Percentiles rank a stretch among this genome's conserved stretches.
These are phyloP conservation scores for Yponomeuta evonymella DNA, from an alignment of 2,888 invertebrate species.

Conservation along the genomic window DNA sequence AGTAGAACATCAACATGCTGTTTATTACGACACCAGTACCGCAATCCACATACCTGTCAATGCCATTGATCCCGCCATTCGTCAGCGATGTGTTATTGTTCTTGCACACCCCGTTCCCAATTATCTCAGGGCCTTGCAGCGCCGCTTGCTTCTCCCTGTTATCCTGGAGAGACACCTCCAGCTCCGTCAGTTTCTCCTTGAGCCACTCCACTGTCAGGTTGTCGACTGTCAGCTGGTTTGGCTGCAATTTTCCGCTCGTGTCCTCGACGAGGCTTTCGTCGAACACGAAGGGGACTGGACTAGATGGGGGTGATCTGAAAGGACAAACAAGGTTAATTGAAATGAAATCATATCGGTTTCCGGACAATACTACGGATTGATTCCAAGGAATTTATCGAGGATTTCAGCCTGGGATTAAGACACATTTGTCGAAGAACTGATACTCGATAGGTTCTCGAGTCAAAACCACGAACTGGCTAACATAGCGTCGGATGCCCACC, in stretches of 20 bases:
- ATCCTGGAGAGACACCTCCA: conserved; percentile 87
- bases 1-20: no score
- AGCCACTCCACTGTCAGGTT: conserved; percentile 95
- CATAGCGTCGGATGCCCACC: no score
- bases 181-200: conserved; percentile 84
- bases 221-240: conserved; percentile 93
- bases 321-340: not conserved
- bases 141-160: conserved; percentile 83
- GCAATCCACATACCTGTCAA: conserved; percentile 50
- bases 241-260: conserved; percentile 88
- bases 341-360: not conserved
- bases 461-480: no score
- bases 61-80: conserved; percentile 73
- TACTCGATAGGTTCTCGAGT: no score
- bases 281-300: conserved; percentile 87
- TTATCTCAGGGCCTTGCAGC: conserved; percentile 72
- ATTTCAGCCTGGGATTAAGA: not conserved
- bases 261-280: conserved; percentile 92
- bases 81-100: conserved; percentile 63
- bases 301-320: conserved; percentile 85
- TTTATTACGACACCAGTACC: no score
- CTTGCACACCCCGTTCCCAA: conserved; percentile 68
- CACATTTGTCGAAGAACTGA: no score
- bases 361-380: not conserved
- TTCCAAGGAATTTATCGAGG: not conserved